Percentiles rank a stretch among this genome's conserved stretches.
Conservation (phyloP, 2,797 vertebrate species). For the Chaetophractus vellerosus region DNA sequence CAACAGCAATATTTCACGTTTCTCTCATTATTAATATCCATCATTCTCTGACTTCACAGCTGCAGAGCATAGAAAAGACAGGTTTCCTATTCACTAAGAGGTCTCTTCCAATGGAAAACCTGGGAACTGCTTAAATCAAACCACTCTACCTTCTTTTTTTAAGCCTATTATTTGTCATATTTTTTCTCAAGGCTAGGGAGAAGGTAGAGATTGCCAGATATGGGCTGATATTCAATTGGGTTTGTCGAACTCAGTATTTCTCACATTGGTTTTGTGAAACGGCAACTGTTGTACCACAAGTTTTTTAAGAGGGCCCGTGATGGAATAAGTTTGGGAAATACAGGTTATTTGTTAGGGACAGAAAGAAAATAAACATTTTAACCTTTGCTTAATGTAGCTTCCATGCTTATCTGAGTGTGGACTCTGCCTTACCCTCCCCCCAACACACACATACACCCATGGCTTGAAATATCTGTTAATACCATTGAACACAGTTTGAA, state of each 20-base stretch:
- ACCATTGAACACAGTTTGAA: neutral
- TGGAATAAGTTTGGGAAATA: neutral
- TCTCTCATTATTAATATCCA: too few species aligned
- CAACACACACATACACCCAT: too few species aligned
- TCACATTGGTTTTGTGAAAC: neutral
- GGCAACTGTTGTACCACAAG: too few species aligned
- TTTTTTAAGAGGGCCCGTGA: too few species aligned
- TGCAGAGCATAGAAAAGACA: fast-evolving
- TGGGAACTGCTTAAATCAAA: neutral
- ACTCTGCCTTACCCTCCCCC: too few species aligned
- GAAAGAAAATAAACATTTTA: neutral
- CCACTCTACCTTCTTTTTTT: neutral
- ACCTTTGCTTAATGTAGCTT: too few species aligned
- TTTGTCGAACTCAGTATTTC: too few species aligned
- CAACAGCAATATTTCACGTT: neutral
- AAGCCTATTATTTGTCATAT: neutral
- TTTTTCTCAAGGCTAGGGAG: too few species aligned
- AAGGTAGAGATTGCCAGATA: neutral
- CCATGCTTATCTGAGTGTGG: neutral
- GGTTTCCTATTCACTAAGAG: fast-evolving
- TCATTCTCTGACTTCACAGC: neutral
- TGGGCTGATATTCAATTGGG: fast-evolving
- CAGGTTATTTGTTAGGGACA: neutral
- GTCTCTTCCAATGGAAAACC: neutral
- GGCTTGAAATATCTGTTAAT: neutral